A percentile compares a stretch with the other conserved stretches of the same genome.
These are phyloP conservation scores for Agonopterix arenella DNA, from an alignment of 2,888 invertebrate species.

Conservation along the genomic window DNA sequence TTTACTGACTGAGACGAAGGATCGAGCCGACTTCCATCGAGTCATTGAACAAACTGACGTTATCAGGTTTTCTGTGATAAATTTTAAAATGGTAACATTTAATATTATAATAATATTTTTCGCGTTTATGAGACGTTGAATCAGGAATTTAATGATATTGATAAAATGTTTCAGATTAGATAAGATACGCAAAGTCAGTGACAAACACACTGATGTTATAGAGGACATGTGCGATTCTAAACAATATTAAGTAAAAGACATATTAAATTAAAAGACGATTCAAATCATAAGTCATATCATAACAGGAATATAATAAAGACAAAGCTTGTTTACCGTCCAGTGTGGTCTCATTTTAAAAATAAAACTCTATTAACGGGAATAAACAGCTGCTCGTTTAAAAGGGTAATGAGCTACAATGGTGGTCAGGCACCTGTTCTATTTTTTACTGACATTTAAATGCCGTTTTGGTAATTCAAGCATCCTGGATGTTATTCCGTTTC, in stretches of 20 bases:
- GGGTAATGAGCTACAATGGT: conserved; percentile 29
- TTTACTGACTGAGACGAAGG: no score
- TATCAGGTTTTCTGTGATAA: no score
- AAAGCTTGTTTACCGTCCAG: conserved; percentile 1
- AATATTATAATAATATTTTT: no score
- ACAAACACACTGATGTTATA: conserved; percentile 3
- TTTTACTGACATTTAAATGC: conserved; percentile 27
- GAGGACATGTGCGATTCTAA: no score
- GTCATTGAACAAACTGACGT: no score
- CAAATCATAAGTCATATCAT: no score
- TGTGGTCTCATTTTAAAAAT: conserved; percentile 20
- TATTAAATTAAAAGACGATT: no score
- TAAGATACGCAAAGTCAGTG: not conserved
- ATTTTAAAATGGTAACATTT: no score
- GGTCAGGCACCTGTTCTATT: conserved; percentile 31
- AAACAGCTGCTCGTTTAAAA: conserved; percentile 35
- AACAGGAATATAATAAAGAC: no score
- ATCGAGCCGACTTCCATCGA: no score
- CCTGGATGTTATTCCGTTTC: no score
- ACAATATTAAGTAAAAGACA: no score
- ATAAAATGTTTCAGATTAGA: not conserved
- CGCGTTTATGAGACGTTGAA: not conserved
- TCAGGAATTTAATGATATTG: not conserved
- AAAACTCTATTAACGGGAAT: conserved; percentile 25
- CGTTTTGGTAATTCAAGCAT: conserved; percentile 7